These are phyloP conservation scores for Mormyrus hasselquistii DNA, from an alignment of 2,797 vertebrate genomes.

Conservation along the genomic window DNA sequence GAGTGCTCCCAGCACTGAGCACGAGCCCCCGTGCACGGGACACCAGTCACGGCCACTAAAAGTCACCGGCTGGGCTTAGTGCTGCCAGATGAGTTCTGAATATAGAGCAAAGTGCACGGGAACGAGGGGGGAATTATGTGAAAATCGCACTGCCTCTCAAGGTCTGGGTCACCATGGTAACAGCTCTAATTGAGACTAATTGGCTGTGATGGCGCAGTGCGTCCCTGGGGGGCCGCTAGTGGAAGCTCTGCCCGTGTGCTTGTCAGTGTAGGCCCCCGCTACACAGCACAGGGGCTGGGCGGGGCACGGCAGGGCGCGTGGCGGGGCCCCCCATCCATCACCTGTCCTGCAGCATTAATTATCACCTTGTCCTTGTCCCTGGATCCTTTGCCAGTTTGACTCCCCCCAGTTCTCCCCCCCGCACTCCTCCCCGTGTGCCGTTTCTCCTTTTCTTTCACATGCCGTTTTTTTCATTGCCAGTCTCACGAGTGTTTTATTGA, in stretches of 20 bases:
- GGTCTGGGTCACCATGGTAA: conserved; percentile 14
- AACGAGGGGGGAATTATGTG: not conserved
- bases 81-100: not conserved
- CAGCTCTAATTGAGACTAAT: conserved; percentile 25
- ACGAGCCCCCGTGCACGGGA: not conserved
- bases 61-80: not conserved
- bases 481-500: not conserved
- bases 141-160: not conserved
- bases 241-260: not conserved
- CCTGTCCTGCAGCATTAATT: not conserved
- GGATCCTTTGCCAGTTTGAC: not conserved
- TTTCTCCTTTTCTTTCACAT: not conserved
- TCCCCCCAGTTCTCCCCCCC: not conserved
- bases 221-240: conserved; percentile 7
- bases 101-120: not conserved
- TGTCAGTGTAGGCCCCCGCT: not conserved
- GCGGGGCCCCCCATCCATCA: not conserved
- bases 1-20: not conserved
- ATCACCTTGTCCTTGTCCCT: not conserved
- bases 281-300: not conserved
- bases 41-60: not conserved
- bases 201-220: not conserved
- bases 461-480: not conserved
- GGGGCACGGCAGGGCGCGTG: not conserved
- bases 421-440: not conserved